Evolutionary conservation across 2,888 invertebrate genomes (phyloP).

Genomic region (Tetranychus truncatus): DNA sequence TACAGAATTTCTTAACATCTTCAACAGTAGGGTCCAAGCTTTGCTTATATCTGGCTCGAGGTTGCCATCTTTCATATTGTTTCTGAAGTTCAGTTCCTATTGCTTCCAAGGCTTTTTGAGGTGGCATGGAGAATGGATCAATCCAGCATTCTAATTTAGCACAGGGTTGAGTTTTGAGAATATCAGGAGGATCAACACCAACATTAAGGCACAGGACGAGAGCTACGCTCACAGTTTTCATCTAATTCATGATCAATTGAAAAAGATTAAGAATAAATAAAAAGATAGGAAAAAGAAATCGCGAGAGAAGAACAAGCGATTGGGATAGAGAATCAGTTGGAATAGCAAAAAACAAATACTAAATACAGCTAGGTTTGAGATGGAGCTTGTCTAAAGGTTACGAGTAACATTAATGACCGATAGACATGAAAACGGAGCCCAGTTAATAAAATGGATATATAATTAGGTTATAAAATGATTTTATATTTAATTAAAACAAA

Average conservation of each 20-base stretch:
- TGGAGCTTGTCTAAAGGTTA: no score
- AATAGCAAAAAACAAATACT: not conserved
- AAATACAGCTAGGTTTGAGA: no score
- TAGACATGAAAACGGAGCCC: no score
- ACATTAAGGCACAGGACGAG: constrained; percentile 91
- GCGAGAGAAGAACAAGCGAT: not conserved
- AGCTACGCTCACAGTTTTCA: constrained; percentile 98
- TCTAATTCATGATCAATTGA: constrained; percentile 39
- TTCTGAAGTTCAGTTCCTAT: constrained; percentile 78
- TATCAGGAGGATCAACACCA: constrained; percentile 97
- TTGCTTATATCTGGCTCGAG: constrained; percentile 87
- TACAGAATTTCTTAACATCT: constrained; percentile 89
- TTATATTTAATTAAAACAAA: constrained; percentile 20
- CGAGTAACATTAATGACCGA: no score
- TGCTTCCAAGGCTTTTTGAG: constrained; percentile 73
- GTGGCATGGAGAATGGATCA: constrained; percentile 64
- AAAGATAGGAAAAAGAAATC: not conserved
- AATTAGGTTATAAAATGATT: not conserved
- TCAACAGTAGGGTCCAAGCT: constrained; percentile 92
- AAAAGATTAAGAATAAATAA: not conserved
- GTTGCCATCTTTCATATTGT: constrained; percentile 98
- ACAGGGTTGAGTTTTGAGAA: constrained; percentile 89
- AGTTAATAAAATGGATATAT: no score
- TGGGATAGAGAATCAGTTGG: not conserved
- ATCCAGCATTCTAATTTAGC: constrained; percentile 93